These are phyloP conservation scores for Lasioglossum villosulum DNA, from an alignment of 2,888 invertebrate genomes.

Conservation along the genomic window DNA sequence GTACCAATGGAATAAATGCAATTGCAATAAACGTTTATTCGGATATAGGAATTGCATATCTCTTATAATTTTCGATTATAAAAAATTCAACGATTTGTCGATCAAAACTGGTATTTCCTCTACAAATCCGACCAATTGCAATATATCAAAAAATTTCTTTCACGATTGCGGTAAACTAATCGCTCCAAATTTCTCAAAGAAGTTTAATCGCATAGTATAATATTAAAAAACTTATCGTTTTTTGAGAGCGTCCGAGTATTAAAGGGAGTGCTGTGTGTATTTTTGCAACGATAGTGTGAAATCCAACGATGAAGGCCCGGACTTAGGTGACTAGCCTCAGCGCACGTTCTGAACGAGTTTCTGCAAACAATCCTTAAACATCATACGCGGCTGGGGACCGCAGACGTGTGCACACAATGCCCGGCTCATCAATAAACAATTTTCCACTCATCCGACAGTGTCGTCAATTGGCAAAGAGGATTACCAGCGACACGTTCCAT, in stretches of 20 bases:
- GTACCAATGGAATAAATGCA: not conserved
- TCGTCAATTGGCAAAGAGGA: conserved; percentile 36
- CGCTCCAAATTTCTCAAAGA: too few relatives aligned
- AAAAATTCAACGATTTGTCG: too few relatives aligned
- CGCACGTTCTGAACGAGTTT: not conserved
- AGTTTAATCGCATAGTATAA: too few relatives aligned
- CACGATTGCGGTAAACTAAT: too few relatives aligned
- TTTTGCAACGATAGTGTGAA: not conserved
- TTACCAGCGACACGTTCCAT: conserved; percentile 14
- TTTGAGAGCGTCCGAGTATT: too few relatives aligned
- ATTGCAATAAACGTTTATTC: not conserved
- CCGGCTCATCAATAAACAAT: not conserved
- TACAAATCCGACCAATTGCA: too few relatives aligned
- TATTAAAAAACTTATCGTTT: too few relatives aligned
- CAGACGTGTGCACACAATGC: not conserved
- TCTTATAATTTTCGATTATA: too few relatives aligned
- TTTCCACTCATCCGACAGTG: conserved; percentile 5
- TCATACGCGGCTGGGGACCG: not conserved
- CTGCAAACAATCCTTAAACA: not conserved
- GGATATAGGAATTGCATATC: not conserved
- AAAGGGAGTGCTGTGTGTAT: too few relatives aligned
- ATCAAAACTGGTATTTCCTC: too few relatives aligned
- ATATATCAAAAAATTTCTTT: too few relatives aligned
- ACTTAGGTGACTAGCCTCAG: not conserved
- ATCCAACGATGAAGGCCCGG: not conserved